Evolutionary conservation across 2,888 invertebrate species (phyloP).

Genomic region (Cephus pulcher): DNA sequence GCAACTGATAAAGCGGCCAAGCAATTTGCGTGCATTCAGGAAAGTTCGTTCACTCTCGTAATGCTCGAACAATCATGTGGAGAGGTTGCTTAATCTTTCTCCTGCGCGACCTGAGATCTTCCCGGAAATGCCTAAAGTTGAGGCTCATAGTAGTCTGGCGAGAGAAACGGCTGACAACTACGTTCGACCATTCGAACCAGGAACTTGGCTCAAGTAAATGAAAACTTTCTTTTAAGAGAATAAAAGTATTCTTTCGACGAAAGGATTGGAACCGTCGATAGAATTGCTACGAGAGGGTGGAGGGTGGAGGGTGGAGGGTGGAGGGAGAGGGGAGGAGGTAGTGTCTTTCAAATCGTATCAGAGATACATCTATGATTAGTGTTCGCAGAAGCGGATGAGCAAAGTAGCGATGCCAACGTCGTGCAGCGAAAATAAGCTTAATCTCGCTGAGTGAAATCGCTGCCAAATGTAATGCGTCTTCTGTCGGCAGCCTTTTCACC

Average conservation of each 20-base stretch:
- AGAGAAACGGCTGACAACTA: neutral
- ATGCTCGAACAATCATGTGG: too few species aligned
- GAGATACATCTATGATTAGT: slow-evolving; percentile 42
- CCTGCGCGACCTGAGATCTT: too few species aligned
- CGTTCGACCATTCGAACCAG: slow-evolving; percentile 44
- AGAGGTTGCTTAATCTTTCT: too few species aligned
- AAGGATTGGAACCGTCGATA: neutral
- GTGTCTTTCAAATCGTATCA: slow-evolving; percentile 31
- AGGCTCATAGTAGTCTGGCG: neutral
- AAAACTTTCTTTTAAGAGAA: slow-evolving; percentile 38
- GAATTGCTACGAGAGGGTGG: neutral
- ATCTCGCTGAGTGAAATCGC: slow-evolving; percentile 63
- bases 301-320: neutral
- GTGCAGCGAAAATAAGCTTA: slow-evolving; percentile 63
- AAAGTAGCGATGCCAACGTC: slow-evolving; percentile 19
- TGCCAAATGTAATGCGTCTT: slow-evolving; percentile 64
- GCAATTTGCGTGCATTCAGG: too few species aligned
- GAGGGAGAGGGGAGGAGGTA: neutral
- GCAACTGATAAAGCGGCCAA: too few species aligned
- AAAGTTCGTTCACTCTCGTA: too few species aligned
- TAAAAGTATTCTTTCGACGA: neutral
- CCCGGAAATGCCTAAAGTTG: slow-evolving; percentile 28
- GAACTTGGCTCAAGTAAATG: slow-evolving; percentile 57
- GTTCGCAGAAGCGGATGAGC: slow-evolving; percentile 18
- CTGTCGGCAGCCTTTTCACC: slow-evolving; percentile 35